Evolutionary conservation across 2,797 vertebrate species (phyloP), one percentile per base, ranked within the genome.

Genomic region (Ispidina picta): DNA sequence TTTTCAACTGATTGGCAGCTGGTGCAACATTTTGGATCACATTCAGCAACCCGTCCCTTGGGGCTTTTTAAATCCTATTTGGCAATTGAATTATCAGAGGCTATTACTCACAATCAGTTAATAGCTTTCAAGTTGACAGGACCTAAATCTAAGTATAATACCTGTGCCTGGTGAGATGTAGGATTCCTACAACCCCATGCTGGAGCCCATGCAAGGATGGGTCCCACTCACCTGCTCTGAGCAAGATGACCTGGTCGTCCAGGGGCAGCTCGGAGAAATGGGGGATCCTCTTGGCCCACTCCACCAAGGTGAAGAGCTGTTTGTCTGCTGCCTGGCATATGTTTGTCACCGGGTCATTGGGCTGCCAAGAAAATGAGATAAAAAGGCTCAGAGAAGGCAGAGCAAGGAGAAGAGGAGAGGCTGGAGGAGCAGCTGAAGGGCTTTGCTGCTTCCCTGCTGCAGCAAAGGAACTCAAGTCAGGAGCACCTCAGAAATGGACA

Each of bases 251-350:
- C 96, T 99, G 99, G 97, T 99, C 99, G 8, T 99, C 99, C 90
- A 99, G 97, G 11, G 99, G 99, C 94, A 99, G 97, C 96, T 99
- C 99, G 0, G 98, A 99, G 97, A 99, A 99, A 94, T 99, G 99
- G 10, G 99, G 99, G 94, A 99, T 98, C 93, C 99, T 98, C 97
- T 99, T 99, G 83, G 99, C 99, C 99, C 99, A 99, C 96, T 99
- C 99, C 91, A 99, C 99, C 96, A 99, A 96, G 10, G 99, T 99
- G 98, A 99, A 99, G 65, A 99, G 98, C 97, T 99, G 99, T 79
- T 99, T 99, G 97, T 99, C 99, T 14, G 99, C 99, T 7, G 99
- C 99, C 93, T 99, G 99, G 96, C 99, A 99, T 93, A 99, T 99
- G 98, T 99, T 99, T 89, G 98, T 99, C 81, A 99, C 99, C 0